Conservation (phyloP, 2,797 vertebrate genomes). For the Trichosurus vulpecula region DNA sequence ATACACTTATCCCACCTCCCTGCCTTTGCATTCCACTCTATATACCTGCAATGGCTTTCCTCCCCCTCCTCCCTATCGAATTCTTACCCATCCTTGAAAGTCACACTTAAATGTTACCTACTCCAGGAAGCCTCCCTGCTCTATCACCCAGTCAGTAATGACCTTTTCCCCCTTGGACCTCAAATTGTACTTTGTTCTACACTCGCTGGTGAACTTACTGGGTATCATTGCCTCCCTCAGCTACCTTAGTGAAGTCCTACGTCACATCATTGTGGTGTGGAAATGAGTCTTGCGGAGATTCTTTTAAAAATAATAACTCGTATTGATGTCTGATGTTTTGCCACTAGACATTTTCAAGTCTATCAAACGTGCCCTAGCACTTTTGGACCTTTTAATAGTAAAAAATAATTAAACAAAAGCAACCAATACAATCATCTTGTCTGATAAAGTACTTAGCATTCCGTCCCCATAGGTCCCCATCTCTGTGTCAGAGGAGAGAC, state of each 20-base stretch:
- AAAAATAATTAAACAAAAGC: neutral
- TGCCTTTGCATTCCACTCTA: neutral
- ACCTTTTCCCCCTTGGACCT: constrained; percentile 3
- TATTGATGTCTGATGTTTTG: neutral
- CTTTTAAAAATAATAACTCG: neutral
- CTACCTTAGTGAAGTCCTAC: neutral
- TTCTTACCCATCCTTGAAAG: neutral
- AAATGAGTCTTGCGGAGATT: neutral
- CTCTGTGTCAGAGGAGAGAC: neutral
- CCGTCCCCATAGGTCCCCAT: neutral
- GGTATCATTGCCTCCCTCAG: neutral
- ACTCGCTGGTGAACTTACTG: neutral
- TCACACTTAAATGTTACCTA: neutral
- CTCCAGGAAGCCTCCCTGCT: neutral
- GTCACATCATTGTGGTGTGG: neutral
- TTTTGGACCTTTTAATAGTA: neutral
- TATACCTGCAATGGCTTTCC: neutral
- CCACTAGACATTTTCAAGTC: too few species aligned
- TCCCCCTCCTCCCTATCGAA: neutral
- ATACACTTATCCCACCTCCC: neutral
- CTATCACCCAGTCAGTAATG: neutral
- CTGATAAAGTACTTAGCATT: neutral
- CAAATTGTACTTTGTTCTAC: neutral
- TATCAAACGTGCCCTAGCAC: neutral
- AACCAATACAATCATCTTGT: neutral